Base-by-base conservation (phyloP, 2,888 invertebrate genomes). In the Halictus quadricinctus region DNA sequence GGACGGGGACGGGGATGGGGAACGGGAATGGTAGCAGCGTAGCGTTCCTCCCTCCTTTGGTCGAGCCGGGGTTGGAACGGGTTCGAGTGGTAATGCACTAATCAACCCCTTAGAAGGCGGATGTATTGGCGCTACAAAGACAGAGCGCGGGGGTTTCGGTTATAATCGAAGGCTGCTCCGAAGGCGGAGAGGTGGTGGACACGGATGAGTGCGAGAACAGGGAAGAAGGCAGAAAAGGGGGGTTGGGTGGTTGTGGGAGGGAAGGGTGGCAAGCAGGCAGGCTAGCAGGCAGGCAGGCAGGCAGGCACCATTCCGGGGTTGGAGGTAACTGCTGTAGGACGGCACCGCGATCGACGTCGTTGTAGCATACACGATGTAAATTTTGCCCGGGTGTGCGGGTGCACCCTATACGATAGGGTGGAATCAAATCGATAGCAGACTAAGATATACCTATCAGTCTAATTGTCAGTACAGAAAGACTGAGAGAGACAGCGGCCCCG, bases 391-490 rank as follows among this genome's bases (percentile, higher is more conserved):
- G 90, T 91, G 92, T 89, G 89, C 90, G 91, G 92, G 92, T 92
- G 91, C 93, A 92, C 93, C 92, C 91, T 91, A 92, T 91, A 93
- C 93, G 93, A 93, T 92, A 93, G 94, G 93, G 93, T 92, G 93
- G 94, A 94, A 94, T 94, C 94, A 94, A 94, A 94, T 94, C 94
- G 94, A 94, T 94, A 94, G 93, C 93, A 93, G 94, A 94, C 94
- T 94, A 94, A 94, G 94, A 93, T 94, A 94, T 94, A 93, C 93
- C 94, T 94, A 95, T 95, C 95, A 95, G 95, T 95, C 95, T 95
- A 95, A 95, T 95, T 95, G 95, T 95, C 95, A 95, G 95, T 94
- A 93, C 92, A 92, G 94, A 94, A 94, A 94, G 93, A 92, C 93
- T 91, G 92, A 93, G 94, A 92, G 94, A 93, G 93, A 93, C 91